Conservation (phyloP, 2,797 vertebrate genomes). For the Perodicticus potto region DNA sequence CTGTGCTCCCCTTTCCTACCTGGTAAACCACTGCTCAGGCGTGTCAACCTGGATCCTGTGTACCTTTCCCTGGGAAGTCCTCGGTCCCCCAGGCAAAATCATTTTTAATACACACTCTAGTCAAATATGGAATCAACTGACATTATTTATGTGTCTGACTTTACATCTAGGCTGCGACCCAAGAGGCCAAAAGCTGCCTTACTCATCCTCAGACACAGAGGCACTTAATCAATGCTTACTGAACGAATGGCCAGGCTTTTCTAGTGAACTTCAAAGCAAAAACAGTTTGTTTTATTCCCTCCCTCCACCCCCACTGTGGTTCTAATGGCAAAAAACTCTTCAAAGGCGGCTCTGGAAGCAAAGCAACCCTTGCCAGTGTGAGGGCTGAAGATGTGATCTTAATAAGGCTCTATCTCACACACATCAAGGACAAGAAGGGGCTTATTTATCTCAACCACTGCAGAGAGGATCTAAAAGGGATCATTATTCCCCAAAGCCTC, state of each 20-base stretch:
- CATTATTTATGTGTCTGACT: not conserved
- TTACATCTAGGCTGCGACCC: not conserved
- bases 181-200: not conserved
- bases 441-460: conserved; percentile 92
- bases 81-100: not conserved
- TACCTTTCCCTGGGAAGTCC: not conserved
- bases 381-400: not conserved
- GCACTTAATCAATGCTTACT: not conserved
- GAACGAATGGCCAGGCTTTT: conserved; percentile 49
- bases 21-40: not conserved
- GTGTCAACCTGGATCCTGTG: not conserved
- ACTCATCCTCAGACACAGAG: not conserved
- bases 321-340: not conserved
- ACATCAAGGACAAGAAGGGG: conserved; percentile 86
- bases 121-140: not conserved
- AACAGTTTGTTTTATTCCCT: not conserved
- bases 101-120: not conserved
- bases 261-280: conserved; percentile 7
- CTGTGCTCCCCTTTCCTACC: not conserved
- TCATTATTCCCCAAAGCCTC: conserved; percentile 93
- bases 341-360: not conserved
- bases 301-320: not conserved
- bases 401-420: not conserved
- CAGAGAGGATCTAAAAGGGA: conserved; percentile 91
- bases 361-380: not conserved